Evolutionary conservation across 2,113 vertebrate genomes (phyloP).

Genomic region (Caloenas nicobarica): DNA sequence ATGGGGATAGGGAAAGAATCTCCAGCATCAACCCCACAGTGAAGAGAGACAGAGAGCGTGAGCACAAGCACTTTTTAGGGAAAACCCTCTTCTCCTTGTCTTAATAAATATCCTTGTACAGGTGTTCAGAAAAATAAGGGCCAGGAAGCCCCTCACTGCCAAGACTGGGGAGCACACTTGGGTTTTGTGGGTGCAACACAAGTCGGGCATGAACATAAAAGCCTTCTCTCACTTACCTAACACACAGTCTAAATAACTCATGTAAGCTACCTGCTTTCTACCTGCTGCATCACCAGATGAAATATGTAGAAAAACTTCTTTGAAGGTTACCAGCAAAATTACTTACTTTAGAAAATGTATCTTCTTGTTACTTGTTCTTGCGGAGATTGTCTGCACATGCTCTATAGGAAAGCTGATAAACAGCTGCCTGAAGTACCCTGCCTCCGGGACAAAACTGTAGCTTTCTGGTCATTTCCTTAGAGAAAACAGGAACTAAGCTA

Average conservation of each 20-base stretch:
- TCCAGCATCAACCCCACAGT: not conserved
- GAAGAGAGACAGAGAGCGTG: fast-evolving
- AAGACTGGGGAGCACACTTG: not conserved
- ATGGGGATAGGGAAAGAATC: conserved; percentile 5
- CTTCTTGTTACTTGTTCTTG: not conserved
- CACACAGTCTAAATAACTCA: not conserved
- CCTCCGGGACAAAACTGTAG: not conserved
- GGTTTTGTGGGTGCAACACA: not conserved
- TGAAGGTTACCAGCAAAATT: not conserved
- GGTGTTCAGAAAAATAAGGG: not conserved
- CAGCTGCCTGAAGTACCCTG: not conserved
- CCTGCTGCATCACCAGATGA: not conserved
- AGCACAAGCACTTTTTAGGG: not conserved
- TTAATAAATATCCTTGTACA: not conserved
- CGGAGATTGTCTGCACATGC: not conserved
- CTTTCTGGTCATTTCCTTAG: not conserved
- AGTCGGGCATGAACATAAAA: not conserved
- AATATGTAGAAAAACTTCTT: not conserved
- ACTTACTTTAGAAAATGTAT: not conserved
- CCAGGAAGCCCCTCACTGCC: not conserved
- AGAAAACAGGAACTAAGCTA: not conserved
- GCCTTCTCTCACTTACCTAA: not conserved
- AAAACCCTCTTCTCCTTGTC: not conserved
- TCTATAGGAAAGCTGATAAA: not conserved
- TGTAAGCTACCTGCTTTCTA: not conserved